Evolutionary conservation across 2,797 vertebrate species (phyloP), one percentile per base, ranked within the genome.

Genomic region (Myotis daubentonii): DNA sequence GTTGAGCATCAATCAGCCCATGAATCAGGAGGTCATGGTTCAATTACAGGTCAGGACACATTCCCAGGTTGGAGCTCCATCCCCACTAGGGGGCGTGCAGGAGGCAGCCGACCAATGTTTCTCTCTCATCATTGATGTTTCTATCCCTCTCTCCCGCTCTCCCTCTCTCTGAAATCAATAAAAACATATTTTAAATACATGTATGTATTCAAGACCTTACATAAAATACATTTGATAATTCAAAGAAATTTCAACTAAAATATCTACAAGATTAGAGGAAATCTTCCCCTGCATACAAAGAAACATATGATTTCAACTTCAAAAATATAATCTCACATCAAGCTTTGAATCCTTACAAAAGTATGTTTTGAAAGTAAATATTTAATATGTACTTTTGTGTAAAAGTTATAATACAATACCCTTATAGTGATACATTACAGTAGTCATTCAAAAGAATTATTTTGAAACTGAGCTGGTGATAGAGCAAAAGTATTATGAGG

Each of bases 181-280:
- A 28, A 60, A 60, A 60, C 57, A 28, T 60, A 28, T 60, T 60
- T 60, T 60, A 13, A 28, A 60, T 28, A 28, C 25, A 60, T 60
- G 5, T 25, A 12, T 28, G 23, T 25, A 28, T 10, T 85, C 66
- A 60, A 55, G 10, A 38, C 2, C 87, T 74, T 33, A 94, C 5
- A 19, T 41, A 82, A 92, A 94, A 53, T 71, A 87, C 20, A 85
- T 20, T 76, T 86, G 28, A 70, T 72, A 62, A 86, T 19, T 87
- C 53, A 8, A 91, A 92, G 23, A 87, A 80, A 95, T 60, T 60
- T 75, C 87, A 85, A 88, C 33, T 75, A 51, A 87, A 94, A 91
- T 81, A n/a, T 28, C 4, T 17, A 23, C 71, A 85, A 68, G 28
- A 79, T 20, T 12, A 82, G 11, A 60, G 75, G 20, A 86, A 93